Evolutionary conservation across 2,888 invertebrate genomes (phyloP).

Genomic region (Osmoderma eremita): DNA sequence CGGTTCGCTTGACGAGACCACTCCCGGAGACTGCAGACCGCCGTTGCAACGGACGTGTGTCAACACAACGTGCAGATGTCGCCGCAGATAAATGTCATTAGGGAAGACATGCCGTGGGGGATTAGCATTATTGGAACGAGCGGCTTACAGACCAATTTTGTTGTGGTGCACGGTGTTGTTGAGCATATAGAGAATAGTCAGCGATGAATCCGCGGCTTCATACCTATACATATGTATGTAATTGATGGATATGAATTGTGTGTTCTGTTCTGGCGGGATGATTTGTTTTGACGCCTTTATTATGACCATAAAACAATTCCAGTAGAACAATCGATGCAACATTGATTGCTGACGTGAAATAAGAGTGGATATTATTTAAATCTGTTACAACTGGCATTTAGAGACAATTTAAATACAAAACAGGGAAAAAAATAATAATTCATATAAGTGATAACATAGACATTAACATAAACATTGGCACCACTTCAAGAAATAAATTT

Average conservation of each 20-base stretch:
- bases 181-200: too few relatives aligned
- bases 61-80: conserved; percentile 33
- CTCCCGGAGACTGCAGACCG: conserved; percentile 13
- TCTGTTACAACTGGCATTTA: too few relatives aligned
- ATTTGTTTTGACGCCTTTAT: conserved; percentile 24
- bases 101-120: conserved; percentile 16
- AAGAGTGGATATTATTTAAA: neutral
- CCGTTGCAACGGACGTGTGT: conserved; percentile 29
- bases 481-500: too few relatives aligned
- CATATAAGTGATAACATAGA: too few relatives aligned
- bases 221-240: too few relatives aligned
- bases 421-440: too few relatives aligned
- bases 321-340: conserved; percentile 21
- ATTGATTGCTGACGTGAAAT: conserved; percentile 3
- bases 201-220: too few relatives aligned
- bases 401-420: too few relatives aligned
- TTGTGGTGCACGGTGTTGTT: neutral
- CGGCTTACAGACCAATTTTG: conserved; percentile 29
- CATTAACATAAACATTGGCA: too few relatives aligned
- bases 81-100: conserved; percentile 33
- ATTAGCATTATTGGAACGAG: conserved; percentile 30
- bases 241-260: conserved; percentile 7
- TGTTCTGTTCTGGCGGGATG: neutral
- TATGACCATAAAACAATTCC: conserved; percentile 20
- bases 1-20: conserved; percentile 19